phyloP scores from a whole-genome alignment of 2,797 vertebrate species.

The Selene dorsalis region DNA sequence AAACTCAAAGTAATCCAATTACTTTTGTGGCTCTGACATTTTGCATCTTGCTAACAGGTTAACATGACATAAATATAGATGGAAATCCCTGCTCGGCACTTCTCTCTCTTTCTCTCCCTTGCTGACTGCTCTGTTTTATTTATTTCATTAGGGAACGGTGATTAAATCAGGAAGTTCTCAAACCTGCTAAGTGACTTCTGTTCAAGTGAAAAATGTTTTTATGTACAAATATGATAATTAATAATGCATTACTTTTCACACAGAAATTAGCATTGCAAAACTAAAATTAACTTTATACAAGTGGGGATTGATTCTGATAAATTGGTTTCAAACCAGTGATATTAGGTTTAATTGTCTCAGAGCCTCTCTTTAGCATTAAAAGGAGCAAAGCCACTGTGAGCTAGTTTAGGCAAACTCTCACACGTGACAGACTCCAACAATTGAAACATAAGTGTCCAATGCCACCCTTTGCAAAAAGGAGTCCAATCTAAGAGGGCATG shows the following conservation, averaged over 20 bases:
- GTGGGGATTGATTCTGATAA: conserved; percentile 48
- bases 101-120: not conserved
- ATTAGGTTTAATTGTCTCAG: conserved; percentile 68
- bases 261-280: conserved; percentile 21
- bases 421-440: conserved; percentile 8
- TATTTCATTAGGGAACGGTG: conserved; percentile 24
- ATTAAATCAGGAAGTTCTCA: conserved; percentile 34
- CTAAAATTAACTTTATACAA: conserved; percentile 55
- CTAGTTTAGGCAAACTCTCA: conserved; percentile 2
- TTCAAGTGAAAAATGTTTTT: conserved; percentile 21
- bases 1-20: conserved; percentile 30
- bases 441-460: not conserved
- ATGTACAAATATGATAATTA: conserved; percentile 37
- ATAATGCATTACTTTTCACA: conserved; percentile 37
- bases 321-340: conserved; percentile 48
- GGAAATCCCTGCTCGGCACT: conserved; percentile 3
- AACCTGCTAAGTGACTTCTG: conserved; percentile 9
- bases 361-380: conserved; percentile 47
- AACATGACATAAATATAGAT: conserved; percentile 5
- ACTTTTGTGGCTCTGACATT: conserved; percentile 10
- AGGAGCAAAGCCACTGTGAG: conserved; percentile 14
- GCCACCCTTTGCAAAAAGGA: not conserved
- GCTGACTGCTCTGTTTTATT: not conserved
- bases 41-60: conserved; percentile 20
- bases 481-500: not conserved